A percentile compares a stretch with the other conserved stretches of the same genome.
These are phyloP conservation scores for Pterocles burchelli DNA, from an alignment of 2,113 vertebrate genomes.

Conservation along the genomic window DNA sequence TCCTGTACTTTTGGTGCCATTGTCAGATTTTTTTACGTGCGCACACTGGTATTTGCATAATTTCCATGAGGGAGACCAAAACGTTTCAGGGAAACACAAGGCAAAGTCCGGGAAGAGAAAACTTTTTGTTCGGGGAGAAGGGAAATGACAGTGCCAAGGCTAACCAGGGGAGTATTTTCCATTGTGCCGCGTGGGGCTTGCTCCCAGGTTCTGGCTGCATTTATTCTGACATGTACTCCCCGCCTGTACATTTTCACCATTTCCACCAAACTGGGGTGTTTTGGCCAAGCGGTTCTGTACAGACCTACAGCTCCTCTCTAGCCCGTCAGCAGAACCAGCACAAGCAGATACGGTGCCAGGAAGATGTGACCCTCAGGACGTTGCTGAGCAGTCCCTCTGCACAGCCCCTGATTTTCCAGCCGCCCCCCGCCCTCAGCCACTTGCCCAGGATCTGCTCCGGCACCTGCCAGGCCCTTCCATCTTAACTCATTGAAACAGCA, in stretches of 20 bases:
- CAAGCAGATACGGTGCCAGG: fast-evolving
- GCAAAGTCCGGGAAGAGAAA: not conserved
- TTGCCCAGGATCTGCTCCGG: not conserved
- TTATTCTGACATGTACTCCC: not conserved
- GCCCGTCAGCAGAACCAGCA: not conserved
- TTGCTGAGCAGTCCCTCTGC: not conserved
- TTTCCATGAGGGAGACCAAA: conserved; percentile 23
- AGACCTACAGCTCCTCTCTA: not conserved
- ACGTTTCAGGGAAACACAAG: conserved; percentile 8
- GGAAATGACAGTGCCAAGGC: not conserved
- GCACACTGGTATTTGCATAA: conserved; percentile 1
- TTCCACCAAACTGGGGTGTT: not conserved
- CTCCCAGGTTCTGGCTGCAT: not conserved
- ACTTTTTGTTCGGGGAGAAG: not conserved
- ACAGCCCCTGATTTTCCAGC: not conserved
- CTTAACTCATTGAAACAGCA: not conserved
- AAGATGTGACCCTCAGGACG: not conserved
- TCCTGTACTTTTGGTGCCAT: conserved; percentile 22
- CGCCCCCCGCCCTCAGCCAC: not conserved
- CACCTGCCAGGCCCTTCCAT: not conserved
- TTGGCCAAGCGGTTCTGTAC: not conserved
- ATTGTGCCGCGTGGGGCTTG: not conserved
- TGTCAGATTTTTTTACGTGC: not conserved
- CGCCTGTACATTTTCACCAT: not conserved
- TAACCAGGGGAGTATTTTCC: not conserved